Evolutionary conservation across 2,113 vertebrate genomes (phyloP), one percentile per base, ranked within the genome.

Genomic region (Osmerus eperlanus): DNA sequence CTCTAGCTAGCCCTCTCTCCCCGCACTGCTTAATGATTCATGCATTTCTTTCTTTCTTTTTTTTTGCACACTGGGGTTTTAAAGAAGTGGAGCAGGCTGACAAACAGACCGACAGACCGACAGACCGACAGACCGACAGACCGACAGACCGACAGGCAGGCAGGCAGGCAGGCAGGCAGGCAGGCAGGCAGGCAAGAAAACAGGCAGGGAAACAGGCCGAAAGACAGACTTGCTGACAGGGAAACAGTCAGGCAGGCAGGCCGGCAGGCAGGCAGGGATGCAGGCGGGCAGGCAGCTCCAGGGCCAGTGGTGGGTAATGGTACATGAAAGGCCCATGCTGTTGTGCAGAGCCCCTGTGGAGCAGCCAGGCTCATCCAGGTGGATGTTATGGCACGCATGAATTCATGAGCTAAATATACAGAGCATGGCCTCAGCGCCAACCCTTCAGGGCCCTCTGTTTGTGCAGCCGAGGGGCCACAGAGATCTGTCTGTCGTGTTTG

Each of bases 291-390:
- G 68, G 79, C 72, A 82, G 29, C 29, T 5, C 16, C 78, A 83
- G 75, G 75, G 67, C 75, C 78, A 82, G 73, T 72, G 75, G 70
- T 84, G 83, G 83, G 83, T 83, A 87, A 87, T 87, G 84, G 78
- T 70, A 89, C 82, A 87, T 88, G 83, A 82, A 88, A 85, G 69
- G 71, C 70, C 78, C 72, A 72, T 73, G 78, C 70, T 79, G 65
- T 74, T 83, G 71, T 29, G 59, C 72, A 58, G 73, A 68, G 68
- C 84, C 71, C 77, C 78, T 55, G 73, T 65, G 76, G 74, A 77
- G 67, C 78, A 70, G 18, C 11, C 41, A 15, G 51, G 53, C 28
- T 65, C 47, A 60, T 47, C 75, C 75, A 81, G 65, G 51, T 72
- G 76, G 78, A 74, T 83, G 83, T 85, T 86, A 78, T 52, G 72